A percentile compares a stretch with the other conserved stretches of the same genome.
phyloP scores from a whole-genome alignment of 2,888 invertebrate genomes.

The Scaptodrosophila latifasciaeformis region DNA sequence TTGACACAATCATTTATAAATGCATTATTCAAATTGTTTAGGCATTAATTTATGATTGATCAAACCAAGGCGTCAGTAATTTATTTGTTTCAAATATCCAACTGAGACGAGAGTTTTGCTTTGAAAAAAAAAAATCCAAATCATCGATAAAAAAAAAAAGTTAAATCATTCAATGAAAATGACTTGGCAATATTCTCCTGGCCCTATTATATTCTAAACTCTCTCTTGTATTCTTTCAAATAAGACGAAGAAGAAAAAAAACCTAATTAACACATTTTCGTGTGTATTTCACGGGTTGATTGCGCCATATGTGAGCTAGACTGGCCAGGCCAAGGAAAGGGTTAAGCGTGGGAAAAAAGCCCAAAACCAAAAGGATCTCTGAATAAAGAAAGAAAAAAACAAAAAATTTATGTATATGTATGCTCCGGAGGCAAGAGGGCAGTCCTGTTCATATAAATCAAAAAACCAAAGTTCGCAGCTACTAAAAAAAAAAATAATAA shows the following conservation, averaged over 20 bases:
- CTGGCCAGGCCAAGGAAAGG: conserved; percentile 12
- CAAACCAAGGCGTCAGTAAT: conserved; percentile 53
- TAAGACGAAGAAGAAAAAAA: too few species aligned
- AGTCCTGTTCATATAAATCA: conserved; percentile 45
- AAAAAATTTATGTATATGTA: conserved; percentile 35
- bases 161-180: neutral
- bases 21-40: conserved; percentile 55
- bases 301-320: conserved; percentile 59
- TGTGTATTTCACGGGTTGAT: conserved; percentile 8
- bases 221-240: too few species aligned
- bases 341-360: conserved; percentile 52
- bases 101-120: too few species aligned
- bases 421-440: conserved; percentile 51
- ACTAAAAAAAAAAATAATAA: conserved; percentile 52
- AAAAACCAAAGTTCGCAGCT: conserved; percentile 45
- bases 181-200: too few species aligned
- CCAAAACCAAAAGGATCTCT: conserved; percentile 24
- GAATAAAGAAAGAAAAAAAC: conserved; percentile 3
- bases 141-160: conserved; percentile 24
- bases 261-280: conserved; percentile 61
- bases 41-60: conserved; percentile 61
- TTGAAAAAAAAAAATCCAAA: too few species aligned
- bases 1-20: conserved; percentile 65
- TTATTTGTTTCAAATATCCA: too few species aligned
- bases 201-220: too few species aligned